phyloP scores from a whole-genome alignment of 2,113 vertebrate species.

The Melanerpes aurifrons region DNA sequence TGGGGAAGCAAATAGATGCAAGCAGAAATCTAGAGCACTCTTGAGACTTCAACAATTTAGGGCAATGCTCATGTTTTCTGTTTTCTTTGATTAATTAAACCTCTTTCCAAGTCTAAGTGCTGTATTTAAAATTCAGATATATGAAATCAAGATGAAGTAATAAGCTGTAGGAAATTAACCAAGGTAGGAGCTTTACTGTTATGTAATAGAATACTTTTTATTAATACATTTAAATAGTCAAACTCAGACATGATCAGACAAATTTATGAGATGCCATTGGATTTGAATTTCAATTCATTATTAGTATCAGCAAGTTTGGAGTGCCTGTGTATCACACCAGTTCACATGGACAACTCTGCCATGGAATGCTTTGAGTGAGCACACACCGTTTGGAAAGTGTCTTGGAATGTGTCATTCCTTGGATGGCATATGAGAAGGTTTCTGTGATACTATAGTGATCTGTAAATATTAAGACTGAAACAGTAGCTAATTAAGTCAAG shows the following conservation, averaged over 20 bases:
- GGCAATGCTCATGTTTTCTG: neutral
- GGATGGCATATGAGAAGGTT: neutral
- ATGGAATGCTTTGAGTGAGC: neutral
- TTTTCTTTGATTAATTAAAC: neutral
- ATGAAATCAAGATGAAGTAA: neutral
- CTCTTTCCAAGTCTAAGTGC: neutral
- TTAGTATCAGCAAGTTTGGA: neutral
- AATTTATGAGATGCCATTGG: conserved; percentile 53
- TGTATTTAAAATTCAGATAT: neutral
- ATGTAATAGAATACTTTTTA: conserved; percentile 35
- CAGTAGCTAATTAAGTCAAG: neutral
- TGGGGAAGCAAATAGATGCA: neutral
- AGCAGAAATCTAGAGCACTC: neutral
- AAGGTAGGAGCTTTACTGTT: conserved; percentile 54
- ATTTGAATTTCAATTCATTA: conserved; percentile 60
- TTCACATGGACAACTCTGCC: neutral
- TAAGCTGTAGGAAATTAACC: conserved; percentile 45
- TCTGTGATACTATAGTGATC: neutral
- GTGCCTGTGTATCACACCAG: neutral
- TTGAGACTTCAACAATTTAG: neutral
- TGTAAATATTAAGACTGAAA: neutral
- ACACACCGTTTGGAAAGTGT: neutral
- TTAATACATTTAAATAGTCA: conserved; percentile 55
- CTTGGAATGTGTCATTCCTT: neutral
- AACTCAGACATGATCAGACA: conserved; percentile 12